Percentiles rank a stretch among this genome's conserved stretches.
Evolutionary conservation across 2,113 vertebrate species (phyloP).

Genomic region (Calyptomena viridis): DNA sequence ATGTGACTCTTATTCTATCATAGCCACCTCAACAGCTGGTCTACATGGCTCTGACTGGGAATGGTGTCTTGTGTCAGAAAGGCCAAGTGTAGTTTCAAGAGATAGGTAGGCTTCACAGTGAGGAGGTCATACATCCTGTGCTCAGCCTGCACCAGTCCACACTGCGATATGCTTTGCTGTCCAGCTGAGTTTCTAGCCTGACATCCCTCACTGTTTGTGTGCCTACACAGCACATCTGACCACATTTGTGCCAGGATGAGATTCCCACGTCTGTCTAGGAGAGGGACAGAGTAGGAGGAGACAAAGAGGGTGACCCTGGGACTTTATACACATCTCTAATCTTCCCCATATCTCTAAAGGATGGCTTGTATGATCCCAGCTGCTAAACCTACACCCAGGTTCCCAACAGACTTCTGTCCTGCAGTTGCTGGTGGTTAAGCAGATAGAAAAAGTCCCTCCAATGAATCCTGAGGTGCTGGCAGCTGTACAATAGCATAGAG

Average conservation of each 20-base stretch:
- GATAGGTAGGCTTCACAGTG: not conserved
- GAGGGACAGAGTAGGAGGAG: not conserved
- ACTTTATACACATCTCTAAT: not conserved
- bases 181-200: not conserved
- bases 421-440: not conserved
- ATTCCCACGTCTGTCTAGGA: not conserved
- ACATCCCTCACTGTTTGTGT: not conserved
- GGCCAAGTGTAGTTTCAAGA: not conserved
- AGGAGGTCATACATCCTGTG: rapidly evolving
- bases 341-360: not conserved
- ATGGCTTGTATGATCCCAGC: not conserved
- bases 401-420: not conserved
- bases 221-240: not conserved
- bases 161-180: not conserved
- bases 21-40: not conserved
- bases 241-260: not conserved
- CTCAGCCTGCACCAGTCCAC: not conserved
- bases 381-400: not conserved
- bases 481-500: not conserved
- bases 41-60: not conserved
- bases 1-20: not conserved
- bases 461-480: not conserved
- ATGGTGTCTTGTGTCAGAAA: not conserved
- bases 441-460: not conserved
- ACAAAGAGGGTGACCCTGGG: not conserved